Percentiles rank a stretch among this genome's conserved stretches.
phyloP scores from a whole-genome alignment of 2,797 vertebrate genomes.

The Notolabrus celidotus region DNA sequence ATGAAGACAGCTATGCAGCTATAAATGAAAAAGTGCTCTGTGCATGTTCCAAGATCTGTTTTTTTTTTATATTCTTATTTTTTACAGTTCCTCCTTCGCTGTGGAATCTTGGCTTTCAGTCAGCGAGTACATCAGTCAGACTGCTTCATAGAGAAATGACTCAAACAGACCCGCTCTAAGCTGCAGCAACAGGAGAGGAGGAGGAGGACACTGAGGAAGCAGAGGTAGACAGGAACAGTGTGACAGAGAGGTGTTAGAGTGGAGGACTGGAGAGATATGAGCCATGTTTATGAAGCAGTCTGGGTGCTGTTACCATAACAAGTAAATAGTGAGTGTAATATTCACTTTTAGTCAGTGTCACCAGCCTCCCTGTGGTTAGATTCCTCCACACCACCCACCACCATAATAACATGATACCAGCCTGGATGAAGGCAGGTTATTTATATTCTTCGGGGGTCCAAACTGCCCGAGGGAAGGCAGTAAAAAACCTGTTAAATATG shows the following conservation, averaged over 20 bases:
- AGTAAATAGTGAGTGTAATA: constrained; percentile 69
- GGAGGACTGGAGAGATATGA: constrained; percentile 34
- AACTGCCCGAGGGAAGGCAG: constrained; percentile 12
- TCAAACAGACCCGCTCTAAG: constrained; percentile 49
- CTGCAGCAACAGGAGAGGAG: constrained; percentile 19
- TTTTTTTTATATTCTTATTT: constrained; percentile 46
- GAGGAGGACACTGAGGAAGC: constrained; percentile 13
- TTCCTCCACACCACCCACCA: constrained; percentile 21
- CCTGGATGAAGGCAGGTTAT: constrained; percentile 52
- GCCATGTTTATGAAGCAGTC: constrained; percentile 53
- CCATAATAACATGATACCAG: constrained; percentile 46
- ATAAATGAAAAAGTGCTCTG: constrained; percentile 38
- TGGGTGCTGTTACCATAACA: constrained; percentile 75
- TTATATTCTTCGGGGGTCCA: constrained; percentile 46
- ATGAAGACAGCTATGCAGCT: constrained; percentile 2
- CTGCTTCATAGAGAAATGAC: constrained; percentile 67
- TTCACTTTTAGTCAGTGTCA: constrained; percentile 49
- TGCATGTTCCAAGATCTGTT: constrained; percentile 37
- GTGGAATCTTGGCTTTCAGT: constrained; percentile 74
- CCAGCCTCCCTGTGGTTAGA: constrained; percentile 42
- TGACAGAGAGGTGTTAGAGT: neutral
- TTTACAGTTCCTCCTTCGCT: constrained; percentile 64
- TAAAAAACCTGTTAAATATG: constrained; percentile 8
- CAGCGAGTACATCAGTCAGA: constrained; percentile 49
- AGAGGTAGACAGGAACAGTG: constrained; percentile 11